Evolutionary conservation across 2,113 vertebrate species (phyloP).

Genomic region (Anser cygnoides): DNA sequence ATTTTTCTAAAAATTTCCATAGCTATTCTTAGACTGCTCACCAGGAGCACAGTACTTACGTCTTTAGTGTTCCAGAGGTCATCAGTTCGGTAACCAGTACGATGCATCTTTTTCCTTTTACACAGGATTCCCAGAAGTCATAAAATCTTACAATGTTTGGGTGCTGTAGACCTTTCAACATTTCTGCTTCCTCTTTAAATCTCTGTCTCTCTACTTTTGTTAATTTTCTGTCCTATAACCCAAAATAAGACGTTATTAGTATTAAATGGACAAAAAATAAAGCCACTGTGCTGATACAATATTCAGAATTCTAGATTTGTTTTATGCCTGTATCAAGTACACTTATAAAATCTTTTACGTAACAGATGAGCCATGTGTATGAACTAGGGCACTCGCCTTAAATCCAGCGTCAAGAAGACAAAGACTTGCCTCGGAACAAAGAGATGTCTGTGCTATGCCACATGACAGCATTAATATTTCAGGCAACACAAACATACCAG

Average conservation of each 20-base stretch:
- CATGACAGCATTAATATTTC: not conserved
- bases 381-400: not conserved
- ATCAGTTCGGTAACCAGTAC: slow-evolving; percentile 97
- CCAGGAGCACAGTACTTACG: slow-evolving; percentile 79
- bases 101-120: slow-evolving; percentile 94
- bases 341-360: slow-evolving; percentile 35
- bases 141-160: slow-evolving; percentile 98
- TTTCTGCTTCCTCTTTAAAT: slow-evolving; percentile 98
- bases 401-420: slow-evolving; percentile 2
- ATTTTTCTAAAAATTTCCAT: slow-evolving; percentile 53
- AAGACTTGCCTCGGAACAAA: not conserved
- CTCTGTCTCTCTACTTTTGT: slow-evolving; percentile 93
- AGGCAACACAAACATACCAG: not conserved
- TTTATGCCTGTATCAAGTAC: not conserved
- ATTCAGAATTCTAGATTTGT: not conserved
- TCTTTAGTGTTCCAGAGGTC: slow-evolving; percentile 98
- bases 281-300: not conserved
- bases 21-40: slow-evolving; percentile 7
- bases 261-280: not conserved
- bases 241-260: not conserved
- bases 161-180: slow-evolving; percentile 97
- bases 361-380: not conserved
- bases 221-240: slow-evolving; percentile 90
- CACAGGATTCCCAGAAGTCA: slow-evolving; percentile 96
- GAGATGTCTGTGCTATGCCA: not conserved